A percentile compares a stretch with the other conserved stretches of the same genome.
Evolutionary conservation across 2,797 vertebrate genomes (phyloP).

Genomic region (Lagorchestes hirsutus): DNA sequence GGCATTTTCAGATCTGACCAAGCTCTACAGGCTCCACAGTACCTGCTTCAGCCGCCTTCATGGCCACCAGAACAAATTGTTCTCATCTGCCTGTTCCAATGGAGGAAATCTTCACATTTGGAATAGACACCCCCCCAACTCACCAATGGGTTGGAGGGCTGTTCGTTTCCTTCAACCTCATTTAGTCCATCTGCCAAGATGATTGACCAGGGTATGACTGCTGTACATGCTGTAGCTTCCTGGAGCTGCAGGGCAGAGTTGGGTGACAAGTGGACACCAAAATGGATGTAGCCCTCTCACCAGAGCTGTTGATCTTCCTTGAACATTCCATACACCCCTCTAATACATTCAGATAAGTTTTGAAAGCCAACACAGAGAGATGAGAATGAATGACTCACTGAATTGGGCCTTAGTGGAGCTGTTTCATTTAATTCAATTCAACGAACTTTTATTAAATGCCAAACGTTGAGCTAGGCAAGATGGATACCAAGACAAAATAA

Average conservation of each 20-base stretch:
- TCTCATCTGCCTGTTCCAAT: background rate
- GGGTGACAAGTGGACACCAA: background rate
- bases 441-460: background rate
- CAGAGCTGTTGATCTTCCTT: background rate
- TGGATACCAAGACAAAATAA: background rate
- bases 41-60: background rate
- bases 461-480: background rate
- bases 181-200: background rate
- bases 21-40: background rate
- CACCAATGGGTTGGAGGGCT: background rate
- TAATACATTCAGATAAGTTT: background rate
- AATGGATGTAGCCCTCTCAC: background rate
- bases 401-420: background rate
- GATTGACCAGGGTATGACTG: background rate
- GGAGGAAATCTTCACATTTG: background rate
- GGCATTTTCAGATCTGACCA: background rate
- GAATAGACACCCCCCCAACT: background rate
- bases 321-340: background rate
- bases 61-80: background rate
- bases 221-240: background rate
- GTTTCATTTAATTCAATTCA: background rate
- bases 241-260: background rate
- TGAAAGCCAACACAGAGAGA: background rate
- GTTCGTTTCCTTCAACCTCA: background rate
- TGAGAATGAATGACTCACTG: background rate